phyloP scores from a whole-genome alignment of 2,797 vertebrate genomes.

The Sarcophilus harrisii region DNA sequence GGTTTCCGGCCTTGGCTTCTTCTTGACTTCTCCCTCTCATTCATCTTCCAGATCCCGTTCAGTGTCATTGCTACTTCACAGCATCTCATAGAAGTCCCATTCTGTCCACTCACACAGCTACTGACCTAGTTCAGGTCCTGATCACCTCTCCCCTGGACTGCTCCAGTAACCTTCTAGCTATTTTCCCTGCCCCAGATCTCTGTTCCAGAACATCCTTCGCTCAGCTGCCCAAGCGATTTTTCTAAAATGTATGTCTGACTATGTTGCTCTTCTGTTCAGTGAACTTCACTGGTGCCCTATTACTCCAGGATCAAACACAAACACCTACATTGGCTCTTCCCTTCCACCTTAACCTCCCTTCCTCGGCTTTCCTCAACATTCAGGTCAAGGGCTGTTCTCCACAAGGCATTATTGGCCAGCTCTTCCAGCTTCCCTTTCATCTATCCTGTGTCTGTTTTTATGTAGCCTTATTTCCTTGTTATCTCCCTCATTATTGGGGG shows the following conservation, averaged over 20 bases:
- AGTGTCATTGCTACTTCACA: too few species aligned
- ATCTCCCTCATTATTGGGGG: neutral
- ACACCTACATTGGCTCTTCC: neutral
- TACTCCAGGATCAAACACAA: neutral
- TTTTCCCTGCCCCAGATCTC: neutral
- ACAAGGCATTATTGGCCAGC: accelerated
- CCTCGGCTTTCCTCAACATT: neutral
- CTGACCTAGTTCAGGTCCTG: neutral
- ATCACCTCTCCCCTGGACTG: neutral
- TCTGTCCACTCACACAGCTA: too few species aligned
- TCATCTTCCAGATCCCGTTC: too few species aligned
- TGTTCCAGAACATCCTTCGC: neutral
- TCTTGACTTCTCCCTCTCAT: too few species aligned
- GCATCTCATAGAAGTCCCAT: too few species aligned
- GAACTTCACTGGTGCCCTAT: neutral
- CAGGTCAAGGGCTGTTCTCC: neutral
- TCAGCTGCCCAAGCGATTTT: neutral
- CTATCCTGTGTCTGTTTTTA: too few species aligned
- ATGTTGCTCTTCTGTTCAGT: neutral
- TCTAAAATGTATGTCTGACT: neutral
- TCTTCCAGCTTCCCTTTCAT: accelerated
- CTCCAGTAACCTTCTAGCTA: neutral
- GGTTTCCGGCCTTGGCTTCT: too few species aligned
- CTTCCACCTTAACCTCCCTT: neutral
- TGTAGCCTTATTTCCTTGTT: neutral